These are phyloP conservation scores for Melanostoma scalare DNA, from an alignment of 2,888 invertebrate species.

Conservation along the genomic window DNA sequence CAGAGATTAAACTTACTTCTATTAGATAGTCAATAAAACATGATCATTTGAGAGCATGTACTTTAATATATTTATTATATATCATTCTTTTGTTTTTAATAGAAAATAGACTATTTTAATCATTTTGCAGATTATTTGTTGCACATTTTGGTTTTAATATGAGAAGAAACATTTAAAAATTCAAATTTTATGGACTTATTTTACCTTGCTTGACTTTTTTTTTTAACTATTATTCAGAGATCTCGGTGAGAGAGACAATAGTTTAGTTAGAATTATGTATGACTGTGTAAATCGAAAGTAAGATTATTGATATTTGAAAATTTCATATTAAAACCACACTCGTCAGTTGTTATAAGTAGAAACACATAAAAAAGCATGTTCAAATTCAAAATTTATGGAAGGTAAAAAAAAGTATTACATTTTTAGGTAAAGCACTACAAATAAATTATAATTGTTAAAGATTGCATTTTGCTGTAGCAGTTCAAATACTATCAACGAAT, in stretches of 20 bases:
- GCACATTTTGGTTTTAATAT: slow-evolving; percentile 14
- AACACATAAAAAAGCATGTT: slow-evolving; percentile 44
- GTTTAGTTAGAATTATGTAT: slow-evolving; percentile 9
- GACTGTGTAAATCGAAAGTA: slow-evolving; percentile 33
- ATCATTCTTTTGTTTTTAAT: slow-evolving; percentile 49
- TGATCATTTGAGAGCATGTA: slow-evolving; percentile 29
- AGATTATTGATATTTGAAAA: slow-evolving; percentile 41
- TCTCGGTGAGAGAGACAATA: slow-evolving; percentile 44
- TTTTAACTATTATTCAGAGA: slow-evolving; percentile 34
- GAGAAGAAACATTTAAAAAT: not conserved
- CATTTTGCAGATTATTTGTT: slow-evolving; percentile 11
- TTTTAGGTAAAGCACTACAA: slow-evolving; percentile 56
- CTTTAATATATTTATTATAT: slow-evolving; percentile 52
- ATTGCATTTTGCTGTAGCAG: slow-evolving; percentile 48
- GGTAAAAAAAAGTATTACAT: slow-evolving; percentile 51
- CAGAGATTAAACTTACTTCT: slow-evolving; percentile 43
- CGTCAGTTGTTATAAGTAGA: slow-evolving; percentile 45
- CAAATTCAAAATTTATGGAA: slow-evolving; percentile 34
- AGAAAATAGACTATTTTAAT: slow-evolving; percentile 43
- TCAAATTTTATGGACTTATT: slow-evolving; percentile 25
- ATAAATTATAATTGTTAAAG: slow-evolving; percentile 49
- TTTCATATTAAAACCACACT: slow-evolving; percentile 7
- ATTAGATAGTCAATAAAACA: slow-evolving; percentile 50
- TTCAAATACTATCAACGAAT: slow-evolving; percentile 56
- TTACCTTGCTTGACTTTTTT: slow-evolving; percentile 8